Conservation (phyloP, 2,888 invertebrate species). For the Uropetala carovei region DNA sequence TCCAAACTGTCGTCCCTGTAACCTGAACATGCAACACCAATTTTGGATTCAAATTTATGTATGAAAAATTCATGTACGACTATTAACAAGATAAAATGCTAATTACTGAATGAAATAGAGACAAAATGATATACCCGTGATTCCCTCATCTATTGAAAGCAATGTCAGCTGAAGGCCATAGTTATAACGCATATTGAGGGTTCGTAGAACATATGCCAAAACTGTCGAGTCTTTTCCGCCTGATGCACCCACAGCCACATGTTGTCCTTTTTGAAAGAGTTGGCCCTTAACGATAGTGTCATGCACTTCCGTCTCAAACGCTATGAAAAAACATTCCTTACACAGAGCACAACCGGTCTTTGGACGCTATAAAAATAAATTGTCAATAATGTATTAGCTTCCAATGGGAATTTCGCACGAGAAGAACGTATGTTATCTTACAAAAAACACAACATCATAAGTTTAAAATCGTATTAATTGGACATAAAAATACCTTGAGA, state of each 20-base stretch:
- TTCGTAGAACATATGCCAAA: constrained; percentile 93
- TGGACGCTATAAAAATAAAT: constrained; percentile 81
- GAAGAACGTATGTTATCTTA: not conserved
- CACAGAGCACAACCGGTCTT: constrained; percentile 95
- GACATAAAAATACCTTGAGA: constrained; percentile 80
- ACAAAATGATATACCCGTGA: constrained; percentile 82
- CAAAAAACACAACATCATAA: not conserved
- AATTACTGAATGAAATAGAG: not conserved
- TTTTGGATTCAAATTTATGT: not conserved
- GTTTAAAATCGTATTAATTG: not conserved
- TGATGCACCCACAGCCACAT: constrained; percentile 95
- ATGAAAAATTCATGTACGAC: not conserved
- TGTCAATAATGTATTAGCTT: constrained; percentile 67
- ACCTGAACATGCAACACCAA: constrained; percentile 74
- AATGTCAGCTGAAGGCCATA: constrained; percentile 94
- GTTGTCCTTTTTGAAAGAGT: constrained; percentile 89
- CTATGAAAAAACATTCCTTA: constrained; percentile 94
- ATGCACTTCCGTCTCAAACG: constrained; percentile 97
- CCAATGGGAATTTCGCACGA: not conserved
- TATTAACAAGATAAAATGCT: not conserved
- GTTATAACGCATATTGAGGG: constrained; percentile 91
- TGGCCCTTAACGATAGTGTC: constrained; percentile 89
- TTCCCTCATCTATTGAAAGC: constrained; percentile 98
- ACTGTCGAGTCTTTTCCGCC: constrained; percentile 99
- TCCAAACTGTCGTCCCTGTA: constrained; percentile 97